Evolutionary conservation across 1,140 invertebrate species (phyloP), one percentile per base, ranked within the genome.

Genomic region (Lasioglossum albipes): DNA sequence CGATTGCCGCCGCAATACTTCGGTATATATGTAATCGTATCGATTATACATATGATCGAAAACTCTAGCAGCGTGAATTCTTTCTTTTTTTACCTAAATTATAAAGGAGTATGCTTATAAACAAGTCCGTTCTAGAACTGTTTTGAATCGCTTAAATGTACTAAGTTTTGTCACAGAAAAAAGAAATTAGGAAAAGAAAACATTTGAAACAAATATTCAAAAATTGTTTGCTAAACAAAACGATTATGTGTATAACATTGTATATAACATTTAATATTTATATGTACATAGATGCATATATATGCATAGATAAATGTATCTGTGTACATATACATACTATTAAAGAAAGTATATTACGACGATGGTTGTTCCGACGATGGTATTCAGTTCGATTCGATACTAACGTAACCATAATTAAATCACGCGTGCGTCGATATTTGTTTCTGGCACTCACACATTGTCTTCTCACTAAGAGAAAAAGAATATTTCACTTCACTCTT

Each of bases 401-500:
- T 72, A 75, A 49, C 67, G 64, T 64, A 79, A 84, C 62, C 57
- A 71, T 71, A 64, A 73, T 69, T 68, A 20, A 83, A 83, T 61
- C 69, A 71, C 62, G 69, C 71, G 72, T 61, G 52, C 27, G 64
- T 67, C 66, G 41, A n/a, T 71, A 66, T 31, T 72, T 65, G 67
- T 84, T 52, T 78, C 20, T 77, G 72, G 62, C 84, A 84, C 71
- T 84, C 68, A 64, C 85, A 72, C 84, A 67, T 84, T 86, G 73
- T 86, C 31, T 45, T 78, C 75, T 71, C 78, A 79, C 75, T 84
- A 75, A 54, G 22, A 67, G 75, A 85, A 73, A 79, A 79, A 31
- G 64, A 83, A 72, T 74, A 69, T 41, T 83, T 87, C 86, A 88
- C 83, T 88, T 85, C 86, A 88, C 86, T 83, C 67, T 83, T 78